Evolutionary conservation across 2,888 invertebrate genomes (phyloP), one percentile per base, ranked within the genome.

Genomic region (Microctonus aethiopoides): DNA sequence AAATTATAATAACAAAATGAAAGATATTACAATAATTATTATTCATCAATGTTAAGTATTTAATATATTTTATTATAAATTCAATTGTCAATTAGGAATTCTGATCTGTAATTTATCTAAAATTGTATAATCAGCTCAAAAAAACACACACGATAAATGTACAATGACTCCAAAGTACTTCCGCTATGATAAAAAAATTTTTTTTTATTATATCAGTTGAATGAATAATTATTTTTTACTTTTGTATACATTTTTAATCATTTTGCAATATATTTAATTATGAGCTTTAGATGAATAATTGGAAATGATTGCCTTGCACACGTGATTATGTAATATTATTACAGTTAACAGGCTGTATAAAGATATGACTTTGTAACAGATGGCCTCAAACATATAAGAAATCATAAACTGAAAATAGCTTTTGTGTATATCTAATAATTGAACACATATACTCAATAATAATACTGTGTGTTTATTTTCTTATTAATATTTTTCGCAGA

Each of bases 401-500:
- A 62, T 46, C 46, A 41, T 46, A 46, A 29, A 62, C 62, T 62
- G 62, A 62, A 32, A 60, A 36, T 60, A 60, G 39, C 34, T 59
- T 10, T 20, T 20, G 59, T 32, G 29, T 6, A 29, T 59, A 34
- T 29, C n/a, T n/a, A n/a, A 11, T 39, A 6, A n/a, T 39, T 39
- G 13, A 39, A 39, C 13, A 59, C 16, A 59, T 59, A 39, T 13
- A n/a, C 16, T 34, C 26, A 57, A 32, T 13, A 29, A 29, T 16
- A 32, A 20, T 16, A 60, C 60, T 10, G 20, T 20, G 36, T 20
- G 39, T 60, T 61, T 22, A 34, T 56, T 46, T 22, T 29, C 59
- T 52, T 51, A 32, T 29, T 52, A 32, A 51, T 54, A 46, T 39
- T 39, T 39, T 39, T 39, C 13, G 13, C 3, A n/a, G 13, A 39